Evolutionary conservation across 2,797 vertebrate species (phyloP).

Genomic region (Ciconia nigra): DNA sequence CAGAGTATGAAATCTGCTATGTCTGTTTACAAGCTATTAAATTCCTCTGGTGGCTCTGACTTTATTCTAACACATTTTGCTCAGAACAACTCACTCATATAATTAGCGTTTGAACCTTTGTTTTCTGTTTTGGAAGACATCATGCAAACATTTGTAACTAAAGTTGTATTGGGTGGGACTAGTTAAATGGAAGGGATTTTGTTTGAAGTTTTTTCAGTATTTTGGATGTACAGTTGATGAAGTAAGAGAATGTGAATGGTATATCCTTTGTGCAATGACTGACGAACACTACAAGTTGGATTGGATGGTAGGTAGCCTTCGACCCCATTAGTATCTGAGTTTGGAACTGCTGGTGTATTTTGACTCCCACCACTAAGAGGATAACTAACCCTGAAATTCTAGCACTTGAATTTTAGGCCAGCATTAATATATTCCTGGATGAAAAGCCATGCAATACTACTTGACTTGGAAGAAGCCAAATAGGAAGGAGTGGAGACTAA

Average conservation of each 20-base stretch:
- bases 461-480: conserved; percentile 65
- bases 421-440: conserved; percentile 48
- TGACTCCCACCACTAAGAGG: conserved; percentile 1
- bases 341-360: background rate
- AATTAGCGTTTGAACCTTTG: conserved; percentile 30
- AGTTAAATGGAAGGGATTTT: conserved; percentile 31
- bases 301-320: conserved; percentile 17
- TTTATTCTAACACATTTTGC: conserved; percentile 30
- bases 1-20: conserved; percentile 60
- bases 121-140: conserved; percentile 55
- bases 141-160: background rate
- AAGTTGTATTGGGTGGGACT: conserved; percentile 1
- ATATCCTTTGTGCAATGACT: conserved; percentile 29
- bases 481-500: conserved; percentile 14
- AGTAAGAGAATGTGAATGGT: conserved; percentile 36
- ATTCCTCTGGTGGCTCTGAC: conserved; percentile 55
- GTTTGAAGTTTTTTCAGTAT: conserved; percentile 38
- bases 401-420: conserved; percentile 46
- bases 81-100: conserved; percentile 35
- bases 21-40: conserved; percentile 69
- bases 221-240: conserved; percentile 40
- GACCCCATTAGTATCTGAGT: background rate
- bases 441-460: conserved; percentile 67
- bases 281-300: background rate
- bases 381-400: conserved; percentile 35